Evolutionary conservation across 2,113 vertebrate species (phyloP), one percentile per base, ranked within the genome.

Genomic region (Apteryx owenii): DNA sequence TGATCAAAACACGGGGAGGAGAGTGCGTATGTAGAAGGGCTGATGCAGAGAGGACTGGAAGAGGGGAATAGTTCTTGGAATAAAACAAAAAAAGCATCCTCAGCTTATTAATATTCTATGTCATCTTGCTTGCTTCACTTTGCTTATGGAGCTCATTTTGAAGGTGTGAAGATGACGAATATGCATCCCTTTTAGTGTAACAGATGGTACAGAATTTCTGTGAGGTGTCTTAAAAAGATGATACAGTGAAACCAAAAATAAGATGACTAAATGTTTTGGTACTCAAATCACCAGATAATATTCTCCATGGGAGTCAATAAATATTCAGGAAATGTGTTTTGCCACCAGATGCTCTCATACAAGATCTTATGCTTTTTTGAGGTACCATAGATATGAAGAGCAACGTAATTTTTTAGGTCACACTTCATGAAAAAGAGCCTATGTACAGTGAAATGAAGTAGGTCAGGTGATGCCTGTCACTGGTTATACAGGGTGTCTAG

Each of bases 161-260:
- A 81, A 95, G 64, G 68, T 79, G 81, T 50, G 68, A 89, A 76
- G 88, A 92, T 88, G 89, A 93, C 69, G 81, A 95, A 94, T 81
- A 56, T 4, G 11, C 31, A 29, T 66, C 53, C 68, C 91, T 95
- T 66, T 33, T 8, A 82, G 18, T 40, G 38, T 20, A 73, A 90
- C 75, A 96, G 93, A 94, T 92, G 93, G 85, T 38, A 46, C 75
- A 87, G 70, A 81, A 69, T 85, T 95, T 85, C 80, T 81, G n/a
- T 75, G 78, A 96, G 80, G 40, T 93, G 60, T 61, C 82, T 85
- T 77, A 46, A 87, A 72, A 76, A 87, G 69, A 90, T 69, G 73
- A 16, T 80, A 64, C 9, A 69, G 85, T 76, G 71, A 75, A 82
- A 71, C 51, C 53, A 71, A 69, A 88, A 88, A 79, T 81, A 54